phyloP scores from a whole-genome alignment of 2,113 vertebrate genomes.

The Megaleporinus macrocephalus region DNA sequence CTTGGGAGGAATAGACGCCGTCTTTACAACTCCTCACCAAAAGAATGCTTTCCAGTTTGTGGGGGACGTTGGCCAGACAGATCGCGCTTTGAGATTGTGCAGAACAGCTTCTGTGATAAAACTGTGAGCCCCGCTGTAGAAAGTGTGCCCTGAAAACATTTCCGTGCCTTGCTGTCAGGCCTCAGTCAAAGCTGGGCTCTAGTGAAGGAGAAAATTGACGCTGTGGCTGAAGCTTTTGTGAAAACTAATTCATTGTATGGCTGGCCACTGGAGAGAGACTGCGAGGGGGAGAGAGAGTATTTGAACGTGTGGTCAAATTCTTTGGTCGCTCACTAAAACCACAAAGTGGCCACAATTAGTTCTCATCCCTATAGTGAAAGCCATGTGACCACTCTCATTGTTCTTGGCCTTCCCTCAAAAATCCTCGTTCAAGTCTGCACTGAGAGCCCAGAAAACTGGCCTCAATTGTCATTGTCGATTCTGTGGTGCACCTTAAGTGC shows the following conservation, averaged over 20 bases:
- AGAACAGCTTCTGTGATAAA: slow-evolving; percentile 27
- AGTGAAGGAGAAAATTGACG: slow-evolving; percentile 49
- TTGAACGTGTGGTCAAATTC: slow-evolving; percentile 55
- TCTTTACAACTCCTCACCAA: background rate
- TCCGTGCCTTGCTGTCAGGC: slow-evolving; percentile 23
- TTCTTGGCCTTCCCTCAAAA: slow-evolving; percentile 56
- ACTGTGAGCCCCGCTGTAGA: background rate
- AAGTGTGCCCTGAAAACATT: slow-evolving; percentile 28
- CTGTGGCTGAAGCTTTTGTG: slow-evolving; percentile 56
- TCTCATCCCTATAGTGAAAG: slow-evolving; percentile 55
- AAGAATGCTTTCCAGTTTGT: background rate
- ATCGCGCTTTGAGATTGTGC: slow-evolving; percentile 19
- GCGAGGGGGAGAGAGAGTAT: slow-evolving; percentile 10
- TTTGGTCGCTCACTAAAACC: slow-evolving; percentile 57
- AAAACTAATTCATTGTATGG: slow-evolving; percentile 51
- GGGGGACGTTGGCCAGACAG: background rate
- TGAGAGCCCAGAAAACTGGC: slow-evolving; percentile 35
- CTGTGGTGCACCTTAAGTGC: slow-evolving; percentile 51
- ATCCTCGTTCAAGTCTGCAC: slow-evolving; percentile 45
- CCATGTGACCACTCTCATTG: slow-evolving; percentile 57
- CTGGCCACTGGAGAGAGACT: slow-evolving; percentile 23
- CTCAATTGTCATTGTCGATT: slow-evolving; percentile 42
- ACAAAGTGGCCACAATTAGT: slow-evolving; percentile 64
- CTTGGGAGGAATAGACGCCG: background rate
- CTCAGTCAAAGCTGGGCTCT: slow-evolving; percentile 31